Evolutionary conservation across 2,113 vertebrate species (phyloP).

Genomic region (Meles meles): DNA sequence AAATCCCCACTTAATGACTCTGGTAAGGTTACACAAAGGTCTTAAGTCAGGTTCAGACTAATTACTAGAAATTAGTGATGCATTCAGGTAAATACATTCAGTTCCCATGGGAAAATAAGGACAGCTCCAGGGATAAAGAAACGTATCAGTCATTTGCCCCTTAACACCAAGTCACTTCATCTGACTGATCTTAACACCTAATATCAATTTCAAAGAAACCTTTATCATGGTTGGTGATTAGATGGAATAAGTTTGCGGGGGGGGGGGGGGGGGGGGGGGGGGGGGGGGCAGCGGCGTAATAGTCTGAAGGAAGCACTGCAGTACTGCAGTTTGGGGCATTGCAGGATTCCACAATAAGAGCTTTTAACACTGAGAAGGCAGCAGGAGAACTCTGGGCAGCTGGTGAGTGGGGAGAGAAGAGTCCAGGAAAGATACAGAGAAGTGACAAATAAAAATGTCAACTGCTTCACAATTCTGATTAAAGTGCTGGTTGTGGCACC

Average conservation of each 20-base stretch:
- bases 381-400: background rate
- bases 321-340: background rate
- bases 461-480: background rate
- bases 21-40: background rate
- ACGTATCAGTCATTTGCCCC: background rate
- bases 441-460: background rate
- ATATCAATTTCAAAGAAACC: background rate
- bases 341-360: background rate
- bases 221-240: background rate
- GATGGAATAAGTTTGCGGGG: rapidly evolving
- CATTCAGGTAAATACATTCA: background rate
- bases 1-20: background rate
- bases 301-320: background rate
- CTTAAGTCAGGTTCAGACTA: background rate
- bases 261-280: rapidly evolving
- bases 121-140: background rate
- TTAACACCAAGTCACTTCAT: background rate
- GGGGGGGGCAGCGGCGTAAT: too few species aligned
- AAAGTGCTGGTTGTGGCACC: background rate
- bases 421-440: background rate
- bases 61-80: background rate
- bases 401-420: background rate
- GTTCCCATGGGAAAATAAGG: background rate
- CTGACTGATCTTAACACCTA: background rate
- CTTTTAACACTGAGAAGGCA: background rate